Evolutionary conservation across 2,113 vertebrate genomes (phyloP), one percentile per base, ranked within the genome.

Genomic region (Nothocercus nigrocapillus): DNA sequence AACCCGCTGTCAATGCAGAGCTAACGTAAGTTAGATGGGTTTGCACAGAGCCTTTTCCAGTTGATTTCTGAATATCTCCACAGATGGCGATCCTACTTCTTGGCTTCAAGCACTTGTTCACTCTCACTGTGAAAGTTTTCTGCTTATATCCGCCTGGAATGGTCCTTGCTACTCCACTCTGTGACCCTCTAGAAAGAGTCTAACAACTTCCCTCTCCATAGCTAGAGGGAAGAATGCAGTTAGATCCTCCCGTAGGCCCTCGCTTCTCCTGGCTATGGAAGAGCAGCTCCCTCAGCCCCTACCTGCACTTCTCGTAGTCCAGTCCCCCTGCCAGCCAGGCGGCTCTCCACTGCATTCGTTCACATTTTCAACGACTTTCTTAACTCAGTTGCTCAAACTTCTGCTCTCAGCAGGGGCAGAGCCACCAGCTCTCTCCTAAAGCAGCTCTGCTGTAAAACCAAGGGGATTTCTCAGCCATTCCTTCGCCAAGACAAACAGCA

Each of bases 181-280:
- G 7, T 5, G 4, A 30, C 81, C 6, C 6, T 16, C 19, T 2
- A 2, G 7, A 13, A 63, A 70, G 61, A 38, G 17, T 0, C 4
- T 1, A 25, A 61, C 17, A 42, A 32, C 47, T 14, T 11, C 18
- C 18, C 9, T 21, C 64, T 81, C 6, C 5, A 10, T 36, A 59
- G 13, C 5, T n/a, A 49, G 11, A 13, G 3, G 9, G 10, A 16
- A 28, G 34, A 56, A 18, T 7, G 1, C 0, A 0, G 28, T 47
- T 49, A 77, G 66, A 30, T 2, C 11, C 34, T 91, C 21, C 54
- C 8, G 58, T 40, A 66, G 62, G 20, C 2, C 15, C 32, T 91
- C 24, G 16, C 12, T 47, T 3, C 32, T 18, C 16, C 3, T 0
- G 3, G 32, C 32, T 10, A 1, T 1, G 44, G 54, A 83, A 90